These are phyloP conservation scores for Lasioglossum malachurum DNA, from an alignment of 2,888 invertebrate species.

Conservation along the genomic window DNA sequence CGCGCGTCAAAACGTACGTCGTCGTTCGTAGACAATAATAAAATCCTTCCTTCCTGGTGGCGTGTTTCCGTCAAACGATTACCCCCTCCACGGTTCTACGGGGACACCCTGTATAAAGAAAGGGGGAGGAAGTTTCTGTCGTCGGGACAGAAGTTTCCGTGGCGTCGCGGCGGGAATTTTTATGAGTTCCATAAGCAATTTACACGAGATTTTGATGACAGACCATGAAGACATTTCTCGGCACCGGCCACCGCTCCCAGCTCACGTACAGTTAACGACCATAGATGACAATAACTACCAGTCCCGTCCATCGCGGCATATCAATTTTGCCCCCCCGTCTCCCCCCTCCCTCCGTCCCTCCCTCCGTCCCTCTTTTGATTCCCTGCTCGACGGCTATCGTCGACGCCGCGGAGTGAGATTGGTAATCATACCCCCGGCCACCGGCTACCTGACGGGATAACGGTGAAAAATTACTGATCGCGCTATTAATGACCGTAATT, in stretches of 20 bases:
- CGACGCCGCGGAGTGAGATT: constrained; percentile 40
- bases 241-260: constrained; percentile 58
- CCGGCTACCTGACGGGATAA: constrained; percentile 55
- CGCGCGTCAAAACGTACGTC: constrained; percentile 21
- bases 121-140: not conserved
- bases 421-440: constrained; percentile 60
- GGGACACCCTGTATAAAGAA: not conserved
- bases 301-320: constrained; percentile 63
- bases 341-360: not conserved
- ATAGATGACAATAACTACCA: constrained; percentile 73
- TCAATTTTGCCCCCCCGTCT: constrained; percentile 62
- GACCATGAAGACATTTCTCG: constrained; percentile 71
- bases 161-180: constrained; percentile 56
- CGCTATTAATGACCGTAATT: constrained; percentile 70
- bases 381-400: constrained; percentile 7
- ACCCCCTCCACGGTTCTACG: not conserved
- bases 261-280: constrained; percentile 72
- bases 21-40: constrained; percentile 26
- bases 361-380: not conserved
- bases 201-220: constrained; percentile 68
- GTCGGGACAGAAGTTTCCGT: not conserved
- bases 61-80: constrained; percentile 41
- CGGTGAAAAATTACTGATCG: constrained; percentile 70
- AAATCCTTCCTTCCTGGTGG: constrained; percentile 14
- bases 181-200: constrained; percentile 64